Percentiles rank a stretch among this genome's conserved stretches.
phyloP scores from a whole-genome alignment of 2,888 invertebrate genomes.

The Yponomeuta cagnagella region DNA sequence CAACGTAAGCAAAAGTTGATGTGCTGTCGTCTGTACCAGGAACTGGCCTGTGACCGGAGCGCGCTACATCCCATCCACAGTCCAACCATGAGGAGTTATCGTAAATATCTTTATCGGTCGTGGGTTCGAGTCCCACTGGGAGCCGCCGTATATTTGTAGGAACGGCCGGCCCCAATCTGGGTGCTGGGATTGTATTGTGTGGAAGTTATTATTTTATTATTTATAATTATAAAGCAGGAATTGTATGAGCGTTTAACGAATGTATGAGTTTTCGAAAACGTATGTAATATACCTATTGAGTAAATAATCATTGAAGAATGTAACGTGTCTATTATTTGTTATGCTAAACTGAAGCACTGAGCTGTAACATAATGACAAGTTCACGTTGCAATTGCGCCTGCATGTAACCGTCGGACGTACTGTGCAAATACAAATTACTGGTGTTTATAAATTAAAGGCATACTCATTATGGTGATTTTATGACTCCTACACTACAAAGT shows the following conservation, averaged over 20 bases:
- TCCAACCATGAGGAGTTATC: no score
- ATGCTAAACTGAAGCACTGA: constrained; percentile 53
- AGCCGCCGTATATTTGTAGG: no score
- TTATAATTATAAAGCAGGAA: neutral
- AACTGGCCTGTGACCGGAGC: no score
- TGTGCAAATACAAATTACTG: constrained; percentile 11
- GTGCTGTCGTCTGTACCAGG: no score
- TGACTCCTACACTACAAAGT: constrained; percentile 24
- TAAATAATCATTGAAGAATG: constrained; percentile 35
- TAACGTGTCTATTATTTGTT: constrained; percentile 60
- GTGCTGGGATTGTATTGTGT: no score
- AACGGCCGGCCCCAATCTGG: no score
- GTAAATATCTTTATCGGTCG: no score
- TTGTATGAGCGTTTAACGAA: neutral
- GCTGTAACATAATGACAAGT: constrained; percentile 22
- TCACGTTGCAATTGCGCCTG: neutral
- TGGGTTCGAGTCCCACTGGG: no score
- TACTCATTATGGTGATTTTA: constrained; percentile 48
- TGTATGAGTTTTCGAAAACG: neutral
- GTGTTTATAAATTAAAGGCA: constrained; percentile 8
- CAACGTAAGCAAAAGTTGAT: no score
- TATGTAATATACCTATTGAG: neutral
- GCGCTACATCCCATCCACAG: no score
- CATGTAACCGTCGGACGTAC: constrained; percentile 8
- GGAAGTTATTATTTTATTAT: no score